These are phyloP conservation scores for Cercocebus atys DNA, from an alignment of 2,113 vertebrate genomes.

Conservation along the genomic window DNA sequence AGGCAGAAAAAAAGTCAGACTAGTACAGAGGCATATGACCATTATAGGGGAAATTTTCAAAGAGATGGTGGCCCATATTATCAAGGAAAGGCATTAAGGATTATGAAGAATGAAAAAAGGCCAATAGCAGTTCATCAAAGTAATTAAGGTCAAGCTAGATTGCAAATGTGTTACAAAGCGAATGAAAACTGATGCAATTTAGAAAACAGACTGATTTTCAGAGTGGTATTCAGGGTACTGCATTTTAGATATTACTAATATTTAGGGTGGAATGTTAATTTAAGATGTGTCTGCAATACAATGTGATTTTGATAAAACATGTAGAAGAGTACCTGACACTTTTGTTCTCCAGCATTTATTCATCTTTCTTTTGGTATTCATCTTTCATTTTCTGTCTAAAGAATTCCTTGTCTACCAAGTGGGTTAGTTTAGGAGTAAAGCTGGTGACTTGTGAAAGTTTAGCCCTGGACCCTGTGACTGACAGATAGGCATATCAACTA, in stretches of 20 bases:
- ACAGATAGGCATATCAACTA: not conserved
- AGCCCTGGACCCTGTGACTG: too few relatives aligned
- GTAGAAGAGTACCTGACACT: not conserved
- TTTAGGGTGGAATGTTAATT: not conserved
- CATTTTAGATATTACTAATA: not conserved
- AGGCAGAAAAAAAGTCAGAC: not conserved
- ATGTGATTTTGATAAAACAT: slow-evolving; percentile 5
- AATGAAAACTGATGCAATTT: not conserved
- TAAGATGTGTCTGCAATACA: not conserved
- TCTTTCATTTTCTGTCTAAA: not conserved
- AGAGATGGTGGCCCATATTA: not conserved
- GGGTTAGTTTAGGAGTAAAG: not conserved
- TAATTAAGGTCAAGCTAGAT: not conserved
- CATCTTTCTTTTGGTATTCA: not conserved
- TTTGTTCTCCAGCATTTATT: slow-evolving; percentile 19
- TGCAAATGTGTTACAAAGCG: not conserved
- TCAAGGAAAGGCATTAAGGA: not conserved
- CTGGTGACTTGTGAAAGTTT: not conserved
- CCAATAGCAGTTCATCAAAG: not conserved
- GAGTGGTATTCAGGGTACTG: not conserved
- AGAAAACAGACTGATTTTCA: not conserved
- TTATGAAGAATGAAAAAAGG: not conserved
- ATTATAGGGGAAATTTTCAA: not conserved
- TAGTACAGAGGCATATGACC: not conserved
- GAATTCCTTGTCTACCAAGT: not conserved